Percentiles rank a stretch among this genome's conserved stretches.
phyloP scores from a whole-genome alignment of 2,888 invertebrate species.

The Nebria salina region DNA sequence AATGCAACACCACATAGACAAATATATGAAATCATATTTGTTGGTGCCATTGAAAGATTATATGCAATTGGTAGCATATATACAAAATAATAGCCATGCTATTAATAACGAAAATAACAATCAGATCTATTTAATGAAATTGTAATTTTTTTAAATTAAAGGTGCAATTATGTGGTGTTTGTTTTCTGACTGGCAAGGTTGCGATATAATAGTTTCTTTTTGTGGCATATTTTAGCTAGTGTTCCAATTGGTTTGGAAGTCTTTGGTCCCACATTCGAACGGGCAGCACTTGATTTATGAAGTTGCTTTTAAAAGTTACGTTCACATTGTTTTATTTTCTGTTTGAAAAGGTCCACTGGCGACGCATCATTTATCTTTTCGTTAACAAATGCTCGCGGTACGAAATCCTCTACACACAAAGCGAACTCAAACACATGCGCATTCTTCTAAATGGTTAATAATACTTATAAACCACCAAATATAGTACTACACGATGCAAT shows the following conservation, averaged over 20 bases:
- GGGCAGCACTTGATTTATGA: slow-evolving; percentile 40
- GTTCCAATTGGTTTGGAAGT: slow-evolving; percentile 30
- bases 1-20: background rate
- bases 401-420: slow-evolving; percentile 27
- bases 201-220: slow-evolving; percentile 34
- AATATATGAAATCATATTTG: slow-evolving; percentile 12
- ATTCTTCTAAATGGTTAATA: background rate
- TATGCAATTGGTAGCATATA: background rate
- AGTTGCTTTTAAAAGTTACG: slow-evolving; percentile 47
- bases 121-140: no score
- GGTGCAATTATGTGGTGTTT: background rate
- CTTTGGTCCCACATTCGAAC: slow-evolving; percentile 23
- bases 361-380: slow-evolving; percentile 42
- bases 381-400: slow-evolving; percentile 37
- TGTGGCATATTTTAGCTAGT: slow-evolving; percentile 18
- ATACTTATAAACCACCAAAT: no score
- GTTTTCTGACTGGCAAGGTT: slow-evolving; percentile 26
- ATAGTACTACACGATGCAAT: no score
- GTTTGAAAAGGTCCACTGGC: slow-evolving; percentile 41
- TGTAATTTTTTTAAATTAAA: background rate
- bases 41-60: background rate
- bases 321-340: slow-evolving; percentile 45
- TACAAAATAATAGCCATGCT: no score
- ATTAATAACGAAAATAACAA: no score
- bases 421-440: background rate